Base-by-base conservation (phyloP, 2,797 vertebrate genomes). In the Aldrovandia affinis region DNA sequence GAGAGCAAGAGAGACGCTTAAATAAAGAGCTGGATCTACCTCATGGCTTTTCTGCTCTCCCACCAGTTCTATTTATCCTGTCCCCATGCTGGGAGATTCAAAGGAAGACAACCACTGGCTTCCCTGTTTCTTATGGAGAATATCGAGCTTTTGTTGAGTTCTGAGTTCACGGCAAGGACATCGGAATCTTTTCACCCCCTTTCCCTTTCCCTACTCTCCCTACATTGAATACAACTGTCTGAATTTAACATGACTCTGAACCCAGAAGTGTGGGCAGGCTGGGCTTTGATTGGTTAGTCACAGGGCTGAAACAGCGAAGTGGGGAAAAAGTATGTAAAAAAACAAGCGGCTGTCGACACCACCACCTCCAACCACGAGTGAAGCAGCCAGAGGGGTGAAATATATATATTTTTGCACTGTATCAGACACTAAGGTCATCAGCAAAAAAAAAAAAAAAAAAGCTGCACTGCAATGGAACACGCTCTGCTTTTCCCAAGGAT, bases 391-490 rank as follows among this genome's bases (percentile, higher is more conserved):
- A 87, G 87, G 89, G 87, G 81, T 81, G 87, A 82, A 89, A 85
- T 20, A 9, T 2, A 42, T 77, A 30, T 86, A 87, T 90, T 92
- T 85, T 86, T 88, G 84, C 90, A 94, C 86, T 84, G 91, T 85
- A 87, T 88, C 91, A 90, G 89, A 92, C 86, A 30, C 0, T 47
- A 65, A 90, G 90, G 90, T 90, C 91, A 91, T 80, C 86, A 86
- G 12, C 85, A 39, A 89, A 89, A 92, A 89, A 92, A 92, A 25
- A 86, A 22, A 84, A 39, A 89, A 89, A 92, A 89, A 92, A 92
- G 42, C 73, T 47, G 22, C 25, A n/a, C 30, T 57, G 57, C 50
- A 70, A 92, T 91, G 88, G 82, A 73, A 86, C 85, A 91, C 88
- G 89, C 82, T 86, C 88, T 87, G 84, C 86, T 44, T 52, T 70